phyloP scores from a whole-genome alignment of 2,113 vertebrate genomes.

The Epinephelus fuscoguttatus region DNA sequence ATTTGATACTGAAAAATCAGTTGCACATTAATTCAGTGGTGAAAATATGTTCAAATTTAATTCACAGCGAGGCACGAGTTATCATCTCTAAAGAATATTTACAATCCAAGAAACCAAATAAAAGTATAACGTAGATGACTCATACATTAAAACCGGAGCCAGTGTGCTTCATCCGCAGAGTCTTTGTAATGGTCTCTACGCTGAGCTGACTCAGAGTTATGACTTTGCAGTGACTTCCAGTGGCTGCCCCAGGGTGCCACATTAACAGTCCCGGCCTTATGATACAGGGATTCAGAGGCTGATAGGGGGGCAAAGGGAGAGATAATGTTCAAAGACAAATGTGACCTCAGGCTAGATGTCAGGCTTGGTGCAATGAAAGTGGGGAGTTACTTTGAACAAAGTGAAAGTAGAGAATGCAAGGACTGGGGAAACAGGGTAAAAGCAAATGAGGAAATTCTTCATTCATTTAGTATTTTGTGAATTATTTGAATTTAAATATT shows the following conservation, averaged over 20 bases:
- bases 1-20: too few relatives aligned
- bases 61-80: background rate
- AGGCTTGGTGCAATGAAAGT: background rate
- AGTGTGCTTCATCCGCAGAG: background rate
- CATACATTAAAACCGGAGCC: background rate
- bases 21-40: background rate
- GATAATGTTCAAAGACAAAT: constrained; percentile 49
- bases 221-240: constrained; percentile 68
- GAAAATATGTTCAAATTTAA: background rate
- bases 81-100: background rate
- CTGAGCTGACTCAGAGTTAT: constrained; percentile 53
- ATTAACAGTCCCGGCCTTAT: constrained; percentile 47
- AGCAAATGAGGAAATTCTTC: background rate
- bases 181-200: background rate
- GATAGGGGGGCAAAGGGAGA: constrained; percentile 18
- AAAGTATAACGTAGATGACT: background rate
- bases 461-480: background rate
- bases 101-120: background rate
- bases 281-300: constrained; percentile 34
- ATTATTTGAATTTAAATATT: background rate
- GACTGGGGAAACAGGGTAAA: background rate
- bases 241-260: constrained; percentile 32
- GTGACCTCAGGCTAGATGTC: constrained; percentile 51
- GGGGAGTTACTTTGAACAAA: constrained; percentile 5
- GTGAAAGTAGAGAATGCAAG: background rate